phyloP scores from a whole-genome alignment of 2,797 vertebrate species.

The Malurus splendens region DNA sequence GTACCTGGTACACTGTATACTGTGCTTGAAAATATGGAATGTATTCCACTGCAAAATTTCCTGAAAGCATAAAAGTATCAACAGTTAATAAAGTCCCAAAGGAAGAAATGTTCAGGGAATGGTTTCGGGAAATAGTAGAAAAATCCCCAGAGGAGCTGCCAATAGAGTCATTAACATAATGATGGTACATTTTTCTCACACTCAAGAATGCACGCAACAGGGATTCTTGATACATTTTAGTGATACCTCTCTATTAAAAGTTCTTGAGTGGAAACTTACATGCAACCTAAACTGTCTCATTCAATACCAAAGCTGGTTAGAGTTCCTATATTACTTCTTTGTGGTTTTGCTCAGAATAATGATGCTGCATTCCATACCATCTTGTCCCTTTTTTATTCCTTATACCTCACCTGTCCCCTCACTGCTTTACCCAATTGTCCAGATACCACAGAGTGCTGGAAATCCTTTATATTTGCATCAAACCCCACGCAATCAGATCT shows the following conservation, averaged over 20 bases:
- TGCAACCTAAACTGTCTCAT: not conserved
- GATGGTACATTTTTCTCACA: not conserved
- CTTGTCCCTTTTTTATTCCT: not conserved
- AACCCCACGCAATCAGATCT: not conserved
- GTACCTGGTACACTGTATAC: not conserved
- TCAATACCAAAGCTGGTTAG: not conserved
- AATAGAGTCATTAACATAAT: not conserved
- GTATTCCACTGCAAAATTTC: not conserved
- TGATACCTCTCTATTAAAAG: not conserved
- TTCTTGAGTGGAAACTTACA: not conserved
- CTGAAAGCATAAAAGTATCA: not conserved
- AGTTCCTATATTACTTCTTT: not conserved
- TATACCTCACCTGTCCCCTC: not conserved
- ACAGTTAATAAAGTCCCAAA: slow-evolving; percentile 1
- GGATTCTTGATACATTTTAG: not conserved
- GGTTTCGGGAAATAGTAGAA: not conserved
- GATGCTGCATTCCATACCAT: fast-evolving
- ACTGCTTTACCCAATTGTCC: not conserved
- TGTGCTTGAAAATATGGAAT: not conserved
- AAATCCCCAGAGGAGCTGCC: not conserved
- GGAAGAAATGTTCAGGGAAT: not conserved
- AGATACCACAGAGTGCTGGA: not conserved
- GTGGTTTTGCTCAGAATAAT: not conserved
- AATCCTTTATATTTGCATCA: not conserved
- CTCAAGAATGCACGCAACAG: not conserved